phyloP scores from a whole-genome alignment of 2,888 invertebrate genomes.

The Agrochola lychnidis region DNA sequence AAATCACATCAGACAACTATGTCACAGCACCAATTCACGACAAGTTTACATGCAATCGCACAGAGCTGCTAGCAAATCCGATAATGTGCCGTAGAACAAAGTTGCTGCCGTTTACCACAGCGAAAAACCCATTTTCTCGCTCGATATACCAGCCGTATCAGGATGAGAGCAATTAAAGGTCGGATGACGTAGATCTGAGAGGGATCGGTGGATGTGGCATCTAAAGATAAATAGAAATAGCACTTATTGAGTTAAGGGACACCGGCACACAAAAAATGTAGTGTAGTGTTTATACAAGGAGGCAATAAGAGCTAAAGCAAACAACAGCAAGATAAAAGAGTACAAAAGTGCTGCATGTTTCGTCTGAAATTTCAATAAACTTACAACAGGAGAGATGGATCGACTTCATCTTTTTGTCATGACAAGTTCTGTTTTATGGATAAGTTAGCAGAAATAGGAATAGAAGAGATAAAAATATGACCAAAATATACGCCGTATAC shows the following conservation, averaged over 20 bases:
- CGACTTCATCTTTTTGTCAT: neutral
- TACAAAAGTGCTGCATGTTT: neutral
- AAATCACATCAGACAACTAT: constrained; percentile 56
- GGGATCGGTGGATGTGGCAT: constrained; percentile 75
- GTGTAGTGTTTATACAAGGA: neutral
- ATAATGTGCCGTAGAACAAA: constrained; percentile 86
- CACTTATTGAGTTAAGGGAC: neutral
- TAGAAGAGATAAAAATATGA: neutral
- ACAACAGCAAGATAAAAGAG: neutral
- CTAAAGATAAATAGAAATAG: neutral
- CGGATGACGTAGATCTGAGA: constrained; percentile 68
- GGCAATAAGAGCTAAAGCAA: neutral
- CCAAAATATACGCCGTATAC: neutral
- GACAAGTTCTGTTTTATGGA: neutral
- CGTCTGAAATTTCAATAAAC: neutral
- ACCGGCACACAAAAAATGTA: neutral
- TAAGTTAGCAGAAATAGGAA: neutral
- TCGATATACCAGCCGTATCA: constrained; percentile 90
- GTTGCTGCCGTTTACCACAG: constrained; percentile 86
- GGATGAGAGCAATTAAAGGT: constrained; percentile 91
- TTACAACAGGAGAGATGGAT: neutral
- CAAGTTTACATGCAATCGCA: constrained; percentile 43
- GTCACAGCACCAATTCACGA: constrained; percentile 39
- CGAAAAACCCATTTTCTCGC: constrained; percentile 90
- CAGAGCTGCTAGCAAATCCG: constrained; percentile 82